Conservation (phyloP, 1,140 invertebrate species). For the Aphis craccivora region DNA sequence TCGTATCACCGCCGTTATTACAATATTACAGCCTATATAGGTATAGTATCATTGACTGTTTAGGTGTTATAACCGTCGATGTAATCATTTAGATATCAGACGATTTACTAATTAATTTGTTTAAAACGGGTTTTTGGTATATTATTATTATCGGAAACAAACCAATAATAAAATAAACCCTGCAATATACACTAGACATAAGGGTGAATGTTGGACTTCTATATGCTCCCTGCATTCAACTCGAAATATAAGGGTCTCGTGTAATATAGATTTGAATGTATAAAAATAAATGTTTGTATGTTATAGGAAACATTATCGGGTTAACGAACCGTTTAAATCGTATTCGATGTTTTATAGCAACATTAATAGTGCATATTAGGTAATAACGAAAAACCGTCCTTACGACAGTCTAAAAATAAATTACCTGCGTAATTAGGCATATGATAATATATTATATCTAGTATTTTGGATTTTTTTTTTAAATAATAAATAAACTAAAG, state of each 20-base stretch:
- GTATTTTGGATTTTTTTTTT: too few species aligned
- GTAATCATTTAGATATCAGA: background rate
- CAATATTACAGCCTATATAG: background rate
- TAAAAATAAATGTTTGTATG: background rate
- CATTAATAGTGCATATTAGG: too few species aligned
- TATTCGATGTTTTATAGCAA: too few species aligned
- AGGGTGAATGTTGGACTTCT: background rate
- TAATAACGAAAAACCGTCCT: too few species aligned
- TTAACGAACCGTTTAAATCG: too few species aligned
- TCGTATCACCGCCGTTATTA: too few species aligned
- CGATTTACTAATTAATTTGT: background rate
- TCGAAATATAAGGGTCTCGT: background rate
- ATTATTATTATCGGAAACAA: background rate
- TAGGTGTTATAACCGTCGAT: background rate
- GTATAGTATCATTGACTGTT: background rate
- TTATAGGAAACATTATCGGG: too few species aligned
- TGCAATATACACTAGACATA: background rate
- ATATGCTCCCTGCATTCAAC: background rate
- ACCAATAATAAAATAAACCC: background rate
- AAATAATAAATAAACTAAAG: too few species aligned
- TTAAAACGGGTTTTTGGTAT: background rate
- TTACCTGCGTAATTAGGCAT: too few species aligned
- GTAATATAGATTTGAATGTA: background rate
- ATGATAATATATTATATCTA: too few species aligned
- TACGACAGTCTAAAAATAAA: background rate